A percentile compares a stretch with the other conserved stretches of the same genome.
Evolutionary conservation across 2,113 vertebrate genomes (phyloP).

Genomic region (Oophaga pumilio): DNA sequence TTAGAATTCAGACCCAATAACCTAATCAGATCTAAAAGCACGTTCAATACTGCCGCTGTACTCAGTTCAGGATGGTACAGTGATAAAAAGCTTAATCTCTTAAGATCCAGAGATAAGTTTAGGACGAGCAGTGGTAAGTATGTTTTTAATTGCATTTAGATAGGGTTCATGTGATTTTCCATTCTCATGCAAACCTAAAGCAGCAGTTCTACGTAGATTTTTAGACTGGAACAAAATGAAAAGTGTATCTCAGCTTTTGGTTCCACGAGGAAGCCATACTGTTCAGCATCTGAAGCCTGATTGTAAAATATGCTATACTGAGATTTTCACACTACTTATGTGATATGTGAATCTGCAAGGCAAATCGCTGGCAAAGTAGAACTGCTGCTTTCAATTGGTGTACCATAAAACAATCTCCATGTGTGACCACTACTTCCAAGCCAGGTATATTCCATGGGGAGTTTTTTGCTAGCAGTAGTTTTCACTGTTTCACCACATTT

Average conservation of each 20-base stretch:
- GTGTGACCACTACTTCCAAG: neutral
- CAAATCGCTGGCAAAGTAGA: neutral
- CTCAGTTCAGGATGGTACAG: slow-evolving; percentile 78
- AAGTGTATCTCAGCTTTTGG: neutral
- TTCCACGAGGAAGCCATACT: neutral
- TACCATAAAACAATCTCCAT: neutral
- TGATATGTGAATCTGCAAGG: neutral
- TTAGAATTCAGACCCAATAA: slow-evolving; percentile 62
- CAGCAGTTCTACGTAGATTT: slow-evolving; percentile 21
- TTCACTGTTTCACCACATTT: neutral
- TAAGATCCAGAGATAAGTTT: slow-evolving; percentile 57
- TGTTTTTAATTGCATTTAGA: slow-evolving; percentile 9
- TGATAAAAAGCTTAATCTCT: slow-evolving; percentile 74
- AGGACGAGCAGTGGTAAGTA: slow-evolving; percentile 54
- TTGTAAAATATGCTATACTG: neutral
- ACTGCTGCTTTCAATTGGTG: slow-evolving; percentile 34
- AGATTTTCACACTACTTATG: neutral
- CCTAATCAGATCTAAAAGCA: slow-evolving; percentile 34
- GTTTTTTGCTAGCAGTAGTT: neutral
- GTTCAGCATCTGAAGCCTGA: neutral
- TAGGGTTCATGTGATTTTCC: neutral
- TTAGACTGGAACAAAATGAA: neutral
- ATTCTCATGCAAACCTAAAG: slow-evolving; percentile 5
- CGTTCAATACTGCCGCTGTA: slow-evolving; percentile 63
- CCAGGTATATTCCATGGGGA: neutral